Evolutionary conservation across 2,113 vertebrate genomes (phyloP), one percentile per base, ranked within the genome.

Genomic region (Dicentrarchus labrax): DNA sequence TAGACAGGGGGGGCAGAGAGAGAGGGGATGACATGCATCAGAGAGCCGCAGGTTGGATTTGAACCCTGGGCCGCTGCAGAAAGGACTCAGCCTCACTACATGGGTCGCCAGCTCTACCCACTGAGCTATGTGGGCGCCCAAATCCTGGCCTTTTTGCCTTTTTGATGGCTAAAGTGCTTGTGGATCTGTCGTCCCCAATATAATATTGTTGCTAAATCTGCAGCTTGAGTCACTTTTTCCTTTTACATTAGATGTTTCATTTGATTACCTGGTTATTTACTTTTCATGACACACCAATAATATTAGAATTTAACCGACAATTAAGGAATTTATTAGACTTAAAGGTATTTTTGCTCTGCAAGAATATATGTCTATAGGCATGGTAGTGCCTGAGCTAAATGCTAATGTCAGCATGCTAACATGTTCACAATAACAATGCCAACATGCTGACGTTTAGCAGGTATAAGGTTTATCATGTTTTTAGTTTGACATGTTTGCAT

Each of bases 221-320:
- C 65, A 24, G 17, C 36, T 62, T 47, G 36, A 47, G 22, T 22
- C 59, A 38, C 17, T 15, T 78, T 71, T 22, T 43, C 41, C 61
- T 30, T 76, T 13, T 3, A 70, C 8, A 65, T 84, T 73, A 50
- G 69, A 11, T 72, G 74, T 78, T 85, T 65, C 38, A 77, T 17
- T 70, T 47, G 39, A 75, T 22, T 65, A 57, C 9, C n/a, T 71
- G 30, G 72, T 60, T 78, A 67, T 74, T 74, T 67, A 36, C n/a
- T 53, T 65, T 21, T 24, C 9, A 30, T 62, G 4, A 2, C 24
- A 54, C 43, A 39, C 6, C n/a, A 4, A 67, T 56, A 53, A 64
- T 12, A 47, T 12, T 13, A 11, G 30, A 30, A 30, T 30, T 30
- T 9, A 36, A 57, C 43, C 60, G 68, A 1, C 3, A 5, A 10